Base-by-base conservation (phyloP, 2,888 invertebrate species). In the Xanthorhoe spadicearia region DNA sequence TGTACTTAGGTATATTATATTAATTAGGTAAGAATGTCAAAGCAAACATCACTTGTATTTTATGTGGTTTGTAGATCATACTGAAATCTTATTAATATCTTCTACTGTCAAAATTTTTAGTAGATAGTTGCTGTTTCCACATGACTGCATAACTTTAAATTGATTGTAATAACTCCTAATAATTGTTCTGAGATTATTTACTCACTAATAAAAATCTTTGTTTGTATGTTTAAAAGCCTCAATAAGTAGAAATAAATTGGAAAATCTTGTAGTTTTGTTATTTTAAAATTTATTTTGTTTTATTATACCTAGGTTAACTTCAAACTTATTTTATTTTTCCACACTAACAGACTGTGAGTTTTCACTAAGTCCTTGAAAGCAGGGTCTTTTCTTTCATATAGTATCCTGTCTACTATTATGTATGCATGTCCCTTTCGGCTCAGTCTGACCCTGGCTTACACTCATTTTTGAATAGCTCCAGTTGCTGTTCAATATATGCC, bases 401-500 rank as follows among this genome's bases (percentile, higher is more conserved):
- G 23, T 23, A 23, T 23, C 23, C 4, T 23, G 23, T 23, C 23
- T 23, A 23, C 23, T 4, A 23, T 1, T 23, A 23, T 23, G 2
- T 23, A 3, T 23, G 4, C 23, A 23, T 23, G 23, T 4, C 23
- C 23, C 23, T 23, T 23, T 23, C 23, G 4, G 23, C 23, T 23
- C 23, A 23, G 23, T 23, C 23, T 23, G 23, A 23, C 23, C 23
- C 23, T 23, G 23, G 2, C 4, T 86, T 85, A 71, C 93, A 93
- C 74, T 93, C 93, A 72, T 82, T 88, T 78, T 92, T 92, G 70
- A 93, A 93, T 71, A 92, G 83, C 72, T 92, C 90, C 1, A 92
- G 88, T 82, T 93, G 92, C 60, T 93, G 87, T 74, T 89, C 87
- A 71, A 93, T 90, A 68, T 91, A 93, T n/a, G 80, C 82, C 76